Percentiles rank a stretch among this genome's conserved stretches.
Evolutionary conservation across 2,888 invertebrate genomes (phyloP).

Genomic region (Zeuzera pyrina): DNA sequence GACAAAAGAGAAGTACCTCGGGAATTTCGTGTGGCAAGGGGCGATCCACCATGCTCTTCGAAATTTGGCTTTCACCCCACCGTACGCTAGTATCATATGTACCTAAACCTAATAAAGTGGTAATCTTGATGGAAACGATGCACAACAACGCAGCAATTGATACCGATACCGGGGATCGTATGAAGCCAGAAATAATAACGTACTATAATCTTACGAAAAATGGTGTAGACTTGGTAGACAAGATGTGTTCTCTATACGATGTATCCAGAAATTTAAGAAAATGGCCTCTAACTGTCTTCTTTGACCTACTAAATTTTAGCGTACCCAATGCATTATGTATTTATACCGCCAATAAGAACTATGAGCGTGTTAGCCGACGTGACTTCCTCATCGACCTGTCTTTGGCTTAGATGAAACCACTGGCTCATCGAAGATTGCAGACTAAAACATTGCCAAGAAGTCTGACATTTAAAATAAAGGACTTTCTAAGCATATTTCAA

Average conservation of each 20-base stretch:
- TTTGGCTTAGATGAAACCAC: too few species aligned
- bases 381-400: too few species aligned
- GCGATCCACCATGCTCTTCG: conserved; percentile 2
- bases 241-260: conserved; percentile 16
- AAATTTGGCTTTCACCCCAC: conserved; percentile 6
- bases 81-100: conserved; percentile 6
- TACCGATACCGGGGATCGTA: conserved; percentile 2
- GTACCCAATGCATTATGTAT: conserved; percentile 12
- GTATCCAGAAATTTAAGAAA: conserved; percentile 14
- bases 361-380: too few species aligned
- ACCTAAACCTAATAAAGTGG: conserved; percentile 5
- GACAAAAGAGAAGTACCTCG: conserved; percentile 6
- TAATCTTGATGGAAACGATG: conserved; percentile 4
- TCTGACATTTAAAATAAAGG: too few species aligned
- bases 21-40: conserved; percentile 5
- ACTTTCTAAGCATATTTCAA: too few species aligned
- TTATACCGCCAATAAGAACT: conserved; percentile 8
- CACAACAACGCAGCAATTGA: conserved; percentile 6
- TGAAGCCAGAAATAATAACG: conserved; percentile 16
- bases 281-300: conserved; percentile 16
- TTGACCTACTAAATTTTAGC: conserved; percentile 13
- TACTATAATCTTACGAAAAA: conserved; percentile 20
- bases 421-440: too few species aligned
- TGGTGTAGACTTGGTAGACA: conserved; percentile 18
- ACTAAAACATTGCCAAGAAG: too few species aligned